phyloP scores from a whole-genome alignment of 2,797 vertebrate species.

The Smutsia temminckii region DNA sequence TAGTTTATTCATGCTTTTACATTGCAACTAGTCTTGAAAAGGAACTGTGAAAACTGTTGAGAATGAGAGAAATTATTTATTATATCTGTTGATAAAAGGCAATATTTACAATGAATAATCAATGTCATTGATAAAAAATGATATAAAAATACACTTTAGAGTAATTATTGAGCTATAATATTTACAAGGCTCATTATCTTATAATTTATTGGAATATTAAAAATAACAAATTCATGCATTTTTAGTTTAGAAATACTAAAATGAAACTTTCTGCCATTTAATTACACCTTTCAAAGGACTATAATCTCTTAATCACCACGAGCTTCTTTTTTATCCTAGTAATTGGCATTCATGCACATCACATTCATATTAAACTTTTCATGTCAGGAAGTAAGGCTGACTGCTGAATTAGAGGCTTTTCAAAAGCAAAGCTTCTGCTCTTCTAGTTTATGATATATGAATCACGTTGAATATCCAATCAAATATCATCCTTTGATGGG shows the following conservation, averaged over 20 bases:
- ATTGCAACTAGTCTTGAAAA: not conserved
- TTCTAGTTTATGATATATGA: slow-evolving; percentile 63
- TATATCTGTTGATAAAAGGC: not conserved
- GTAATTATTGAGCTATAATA: not conserved
- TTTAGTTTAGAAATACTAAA: slow-evolving; percentile 78
- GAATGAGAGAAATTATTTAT: not conserved
- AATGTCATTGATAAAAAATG: not conserved
- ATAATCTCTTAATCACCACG: slow-evolving; percentile 82
- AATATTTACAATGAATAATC: not conserved
- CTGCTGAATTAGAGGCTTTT: slow-evolving; percentile 60
- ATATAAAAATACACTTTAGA: not conserved
- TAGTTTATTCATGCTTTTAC: not conserved
- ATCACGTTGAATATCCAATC: slow-evolving; percentile 58
- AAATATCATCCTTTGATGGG: slow-evolving; percentile 66
- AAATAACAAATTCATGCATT: slow-evolving; percentile 67
- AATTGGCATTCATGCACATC: slow-evolving; percentile 66
- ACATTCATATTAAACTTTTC: slow-evolving; percentile 63
- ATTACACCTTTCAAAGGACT: slow-evolving; percentile 75
- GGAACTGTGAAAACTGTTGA: not conserved
- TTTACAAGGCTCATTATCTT: not conserved
- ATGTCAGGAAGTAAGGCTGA: slow-evolving; percentile 22
- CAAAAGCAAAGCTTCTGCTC: slow-evolving; percentile 67
- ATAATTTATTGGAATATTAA: slow-evolving; percentile 71
- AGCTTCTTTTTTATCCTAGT: slow-evolving; percentile 72
- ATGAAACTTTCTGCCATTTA: slow-evolving; percentile 81